Conservation (phyloP, 2,113 vertebrate species). For the Phyllostomus discolor region DNA sequence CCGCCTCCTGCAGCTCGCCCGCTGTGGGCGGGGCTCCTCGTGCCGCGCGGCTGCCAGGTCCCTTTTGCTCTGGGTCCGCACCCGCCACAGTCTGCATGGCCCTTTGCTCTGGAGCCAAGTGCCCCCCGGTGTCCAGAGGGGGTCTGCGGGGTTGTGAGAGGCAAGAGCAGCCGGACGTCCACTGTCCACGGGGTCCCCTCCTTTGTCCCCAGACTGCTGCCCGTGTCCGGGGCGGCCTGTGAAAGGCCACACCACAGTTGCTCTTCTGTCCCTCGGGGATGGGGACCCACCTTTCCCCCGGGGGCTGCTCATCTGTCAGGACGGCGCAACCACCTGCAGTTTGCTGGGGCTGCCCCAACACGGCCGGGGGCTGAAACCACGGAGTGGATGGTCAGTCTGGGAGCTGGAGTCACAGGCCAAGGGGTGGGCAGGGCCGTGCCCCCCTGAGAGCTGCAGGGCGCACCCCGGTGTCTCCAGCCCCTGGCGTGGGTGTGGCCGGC, state of each 20-base stretch:
- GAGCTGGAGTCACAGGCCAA: background rate
- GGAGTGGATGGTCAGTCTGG: background rate
- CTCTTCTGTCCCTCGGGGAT: background rate
- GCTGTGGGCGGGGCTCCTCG: background rate
- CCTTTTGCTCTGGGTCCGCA: background rate
- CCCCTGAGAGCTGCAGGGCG: background rate
- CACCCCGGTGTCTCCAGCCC: background rate
- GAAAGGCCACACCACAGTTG: accelerated
- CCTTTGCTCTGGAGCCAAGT: too few relatives aligned
- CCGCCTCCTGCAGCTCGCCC: background rate
- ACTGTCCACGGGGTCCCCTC: background rate
- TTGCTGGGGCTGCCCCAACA: accelerated
- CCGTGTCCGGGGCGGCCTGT: background rate
- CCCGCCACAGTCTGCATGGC: too few relatives aligned
- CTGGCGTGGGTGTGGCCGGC: accelerated
- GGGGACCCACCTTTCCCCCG: background rate
- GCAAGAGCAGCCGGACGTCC: background rate
- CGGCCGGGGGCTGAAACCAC: too few relatives aligned
- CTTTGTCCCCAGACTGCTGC: background rate
- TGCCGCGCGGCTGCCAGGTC: background rate
- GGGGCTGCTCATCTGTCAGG: background rate
- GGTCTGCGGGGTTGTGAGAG: background rate
- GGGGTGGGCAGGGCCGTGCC: accelerated
- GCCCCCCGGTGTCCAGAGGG: too few relatives aligned
- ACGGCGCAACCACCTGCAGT: accelerated